Evolutionary conservation across 2,113 vertebrate species (phyloP).

Genomic region (Petrocephalus zakoni): DNA sequence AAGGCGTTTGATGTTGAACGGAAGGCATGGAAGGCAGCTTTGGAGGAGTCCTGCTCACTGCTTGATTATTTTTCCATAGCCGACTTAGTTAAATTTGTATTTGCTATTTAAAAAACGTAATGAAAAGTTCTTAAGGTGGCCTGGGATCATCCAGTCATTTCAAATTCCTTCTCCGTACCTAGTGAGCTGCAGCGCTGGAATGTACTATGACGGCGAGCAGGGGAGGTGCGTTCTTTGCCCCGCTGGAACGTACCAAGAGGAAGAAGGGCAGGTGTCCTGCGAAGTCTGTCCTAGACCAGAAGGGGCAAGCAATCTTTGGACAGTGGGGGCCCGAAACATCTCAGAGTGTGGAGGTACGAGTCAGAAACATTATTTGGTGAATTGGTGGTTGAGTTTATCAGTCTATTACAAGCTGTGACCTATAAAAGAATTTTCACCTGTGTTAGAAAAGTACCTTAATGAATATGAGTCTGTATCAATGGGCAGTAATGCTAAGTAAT

Average conservation of each 20-base stretch:
- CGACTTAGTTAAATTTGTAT: constrained; percentile 32
- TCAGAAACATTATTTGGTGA: not conserved
- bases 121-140: not conserved
- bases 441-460: not conserved
- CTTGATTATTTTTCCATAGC: constrained; percentile 33
- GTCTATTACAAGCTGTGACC: not conserved
- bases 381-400: not conserved
- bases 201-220: constrained; percentile 62
- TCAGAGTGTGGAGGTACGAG: constrained; percentile 74
- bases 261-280: constrained; percentile 76
- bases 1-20: constrained; percentile 44
- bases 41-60: constrained; percentile 34
- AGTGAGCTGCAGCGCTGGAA: constrained; percentile 73
- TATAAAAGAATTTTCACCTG: not conserved
- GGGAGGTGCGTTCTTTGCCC: constrained; percentile 71
- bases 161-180: constrained; percentile 30
- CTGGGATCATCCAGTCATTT: not conserved
- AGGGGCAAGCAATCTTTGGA: constrained; percentile 55
- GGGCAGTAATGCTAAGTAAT: not conserved
- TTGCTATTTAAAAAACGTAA: constrained; percentile 31
- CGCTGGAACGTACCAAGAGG: constrained; percentile 73
- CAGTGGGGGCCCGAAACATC: constrained; percentile 62
- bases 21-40: constrained; percentile 42
- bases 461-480: not conserved
- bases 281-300: constrained; percentile 66